Evolutionary conservation across 2,113 vertebrate species (phyloP).

Genomic region (Apus apus): DNA sequence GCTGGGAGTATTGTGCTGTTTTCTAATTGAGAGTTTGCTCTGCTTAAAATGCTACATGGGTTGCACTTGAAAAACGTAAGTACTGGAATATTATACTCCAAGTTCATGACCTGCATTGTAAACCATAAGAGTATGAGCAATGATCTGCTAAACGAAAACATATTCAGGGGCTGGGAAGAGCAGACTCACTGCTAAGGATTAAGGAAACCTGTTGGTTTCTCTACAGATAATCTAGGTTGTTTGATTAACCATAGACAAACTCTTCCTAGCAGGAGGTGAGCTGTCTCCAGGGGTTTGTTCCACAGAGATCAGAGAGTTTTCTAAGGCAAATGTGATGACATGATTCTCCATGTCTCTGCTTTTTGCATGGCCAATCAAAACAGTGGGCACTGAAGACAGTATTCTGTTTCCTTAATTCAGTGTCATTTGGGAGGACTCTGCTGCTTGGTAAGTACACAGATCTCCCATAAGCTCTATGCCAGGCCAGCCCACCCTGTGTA

Average conservation of each 20-base stretch:
- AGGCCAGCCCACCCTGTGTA: not conserved
- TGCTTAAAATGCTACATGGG: constrained; percentile 26
- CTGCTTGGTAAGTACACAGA: not conserved
- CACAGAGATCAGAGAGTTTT: not conserved
- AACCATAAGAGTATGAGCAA: constrained; percentile 35
- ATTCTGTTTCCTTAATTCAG: not conserved
- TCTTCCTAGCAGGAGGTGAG: not conserved
- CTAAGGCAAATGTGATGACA: not conserved
- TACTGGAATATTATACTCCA: constrained; percentile 28
- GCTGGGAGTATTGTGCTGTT: not conserved
- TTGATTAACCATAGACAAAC: not conserved
- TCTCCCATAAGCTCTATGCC: not conserved
- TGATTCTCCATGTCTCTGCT: not conserved
- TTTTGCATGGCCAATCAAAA: not conserved
- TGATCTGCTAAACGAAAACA: constrained; percentile 29
- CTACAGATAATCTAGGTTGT: not conserved
- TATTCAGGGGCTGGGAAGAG: constrained; percentile 7
- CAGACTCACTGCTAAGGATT: constrained; percentile 1
- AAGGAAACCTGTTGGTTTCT: not conserved
- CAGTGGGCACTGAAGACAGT: not conserved
- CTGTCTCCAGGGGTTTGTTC: not conserved
- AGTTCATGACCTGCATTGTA: constrained; percentile 52
- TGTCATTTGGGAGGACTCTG: not conserved
- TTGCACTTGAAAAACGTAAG: constrained; percentile 55
- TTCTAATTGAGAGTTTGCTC: constrained; percentile 58